Evolutionary conservation across 2,888 invertebrate genomes (phyloP), one percentile per base, ranked within the genome.

Genomic region (Lithophane ornitopus): DNA sequence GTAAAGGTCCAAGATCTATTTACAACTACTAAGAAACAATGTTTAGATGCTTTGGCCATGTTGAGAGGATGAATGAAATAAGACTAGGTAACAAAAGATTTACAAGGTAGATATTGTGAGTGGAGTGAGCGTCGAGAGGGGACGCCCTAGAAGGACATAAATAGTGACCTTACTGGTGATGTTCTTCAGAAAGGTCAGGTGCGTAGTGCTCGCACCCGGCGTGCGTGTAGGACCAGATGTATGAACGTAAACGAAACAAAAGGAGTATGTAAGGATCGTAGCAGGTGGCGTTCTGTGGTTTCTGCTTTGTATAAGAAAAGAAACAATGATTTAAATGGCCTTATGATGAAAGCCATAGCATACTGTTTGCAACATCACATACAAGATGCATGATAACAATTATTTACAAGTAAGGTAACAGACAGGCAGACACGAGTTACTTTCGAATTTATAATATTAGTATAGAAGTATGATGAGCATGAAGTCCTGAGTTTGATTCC

Each of bases 361-460:
- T 46, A 3, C 28, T 73, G 16, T 61, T 54, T 62, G 46, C 28
- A 26, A 28, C n/a, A 16, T 46, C 34, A 26, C 56, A 61, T 14
- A 66, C 39, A 61, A 71, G 46, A 66, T 56, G n/a, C 26, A n/a
- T 71, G 28, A 41, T 56, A 28, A 69, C n/a, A 28, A 44, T 26
- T 56, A 56, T 44, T 8, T 46, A 16, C 12, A 11, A 41, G 41
- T 59, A 49, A n/a, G n/a, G n/a, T n/a, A n/a, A n/a, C n/a, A n/a
- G n/a, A n/a, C n/a, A n/a, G n/a, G n/a, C n/a, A n/a, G n/a, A n/a
- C n/a, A n/a, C n/a, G n/a, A n/a, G n/a, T n/a, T n/a, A n/a, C n/a
- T n/a, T n/a, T n/a, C n/a, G n/a, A n/a, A n/a, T n/a, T n/a, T n/a
- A n/a, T n/a, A n/a, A n/a, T n/a, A n/a, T n/a, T n/a, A n/a, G n/a